These are phyloP conservation scores for Cantharis rustica DNA, from an alignment of 2,888 invertebrate species.

Conservation along the genomic window DNA sequence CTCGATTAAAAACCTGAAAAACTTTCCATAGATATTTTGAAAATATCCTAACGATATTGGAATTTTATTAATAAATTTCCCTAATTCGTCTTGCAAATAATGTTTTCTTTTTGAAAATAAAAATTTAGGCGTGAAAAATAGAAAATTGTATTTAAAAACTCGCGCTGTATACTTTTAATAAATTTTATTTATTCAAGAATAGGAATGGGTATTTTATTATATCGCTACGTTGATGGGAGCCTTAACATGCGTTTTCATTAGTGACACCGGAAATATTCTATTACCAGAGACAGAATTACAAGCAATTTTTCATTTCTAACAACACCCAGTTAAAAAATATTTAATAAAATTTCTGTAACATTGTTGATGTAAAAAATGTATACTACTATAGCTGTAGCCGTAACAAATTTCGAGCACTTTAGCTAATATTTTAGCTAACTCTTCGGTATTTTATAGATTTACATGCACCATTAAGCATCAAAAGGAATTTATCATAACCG, in stretches of 20 bases:
- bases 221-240: neutral
- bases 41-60: no score
- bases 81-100: no score
- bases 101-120: no score
- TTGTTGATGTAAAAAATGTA: neutral
- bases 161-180: no score
- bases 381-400: no score
- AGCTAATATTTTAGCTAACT: no score
- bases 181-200: neutral
- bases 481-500: neutral
- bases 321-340: neutral
- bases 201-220: neutral
- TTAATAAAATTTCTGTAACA: neutral
- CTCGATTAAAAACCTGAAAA: neutral
- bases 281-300: conserved; percentile 11
- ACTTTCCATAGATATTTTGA: no score
- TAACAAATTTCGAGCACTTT: neutral
- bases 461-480: neutral
- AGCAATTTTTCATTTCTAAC: conserved; percentile 5
- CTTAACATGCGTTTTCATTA: conserved; percentile 4
- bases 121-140: no score
- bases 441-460: neutral
- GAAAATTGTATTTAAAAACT: no score
- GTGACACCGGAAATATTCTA: conserved; percentile 2
- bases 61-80: no score